These are phyloP conservation scores for Phrynocephalus guinanensis DNA, from an alignment of 2,797 vertebrate genomes.

Conservation along the genomic window DNA sequence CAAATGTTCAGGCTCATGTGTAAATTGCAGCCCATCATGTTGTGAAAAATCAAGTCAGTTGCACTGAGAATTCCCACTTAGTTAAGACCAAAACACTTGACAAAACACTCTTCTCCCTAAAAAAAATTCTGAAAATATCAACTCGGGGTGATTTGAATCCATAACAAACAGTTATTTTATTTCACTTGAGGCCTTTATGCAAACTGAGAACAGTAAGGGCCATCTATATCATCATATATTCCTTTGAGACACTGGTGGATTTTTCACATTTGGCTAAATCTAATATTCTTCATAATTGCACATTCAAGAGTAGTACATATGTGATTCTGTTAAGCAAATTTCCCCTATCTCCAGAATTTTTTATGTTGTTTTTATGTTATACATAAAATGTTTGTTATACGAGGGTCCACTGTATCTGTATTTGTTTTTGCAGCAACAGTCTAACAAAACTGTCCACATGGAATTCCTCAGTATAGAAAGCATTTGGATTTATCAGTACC, in stretches of 20 bases:
- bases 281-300: neutral
- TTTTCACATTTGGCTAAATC: neutral
- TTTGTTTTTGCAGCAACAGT: conserved; percentile 1
- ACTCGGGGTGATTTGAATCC: neutral
- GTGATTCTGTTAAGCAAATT: too few species aligned
- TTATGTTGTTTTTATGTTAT: too few species aligned
- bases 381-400: too few species aligned
- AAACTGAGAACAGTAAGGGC: neutral
- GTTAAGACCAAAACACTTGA: neutral
- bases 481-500: neutral
- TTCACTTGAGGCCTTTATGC: neutral
- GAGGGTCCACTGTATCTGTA: too few species aligned
- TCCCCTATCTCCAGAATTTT: too few species aligned
- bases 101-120: neutral
- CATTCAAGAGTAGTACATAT: neutral
- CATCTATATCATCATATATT: neutral
- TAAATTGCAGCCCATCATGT: neutral
- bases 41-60: neutral
- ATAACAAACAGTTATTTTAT: neutral
- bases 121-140: neutral
- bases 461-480: neutral
- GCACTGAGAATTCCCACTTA: neutral
- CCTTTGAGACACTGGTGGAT: neutral
- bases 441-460: neutral
- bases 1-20: neutral